These are phyloP conservation scores for Balanococcus diminutus DNA, from an alignment of 2,888 invertebrate species.

Conservation along the genomic window DNA sequence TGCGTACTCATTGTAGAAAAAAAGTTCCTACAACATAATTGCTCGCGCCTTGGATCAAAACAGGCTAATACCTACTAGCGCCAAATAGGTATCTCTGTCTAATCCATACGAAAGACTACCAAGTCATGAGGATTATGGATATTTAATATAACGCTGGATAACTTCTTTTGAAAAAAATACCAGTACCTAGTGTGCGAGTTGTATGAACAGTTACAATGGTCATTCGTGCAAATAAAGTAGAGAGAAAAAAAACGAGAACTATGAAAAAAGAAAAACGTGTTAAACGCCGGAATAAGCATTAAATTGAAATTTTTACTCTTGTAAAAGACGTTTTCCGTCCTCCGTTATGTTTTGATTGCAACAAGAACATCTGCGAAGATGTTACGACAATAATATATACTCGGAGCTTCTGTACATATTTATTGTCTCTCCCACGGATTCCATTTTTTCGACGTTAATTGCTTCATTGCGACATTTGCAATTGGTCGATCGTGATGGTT, in stretches of 20 bases:
- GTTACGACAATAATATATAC: background rate
- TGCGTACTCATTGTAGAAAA: background rate
- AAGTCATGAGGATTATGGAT: constrained; percentile 1
- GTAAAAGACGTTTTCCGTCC: background rate
- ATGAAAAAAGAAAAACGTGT: constrained; percentile 11
- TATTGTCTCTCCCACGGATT: constrained; percentile 27
- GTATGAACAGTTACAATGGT: constrained; percentile 1
- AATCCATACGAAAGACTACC: background rate
- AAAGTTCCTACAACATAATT: background rate
- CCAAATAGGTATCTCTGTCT: background rate
- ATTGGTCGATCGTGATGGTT: background rate
- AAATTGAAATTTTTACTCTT: constrained; percentile 6
- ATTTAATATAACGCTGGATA: background rate
- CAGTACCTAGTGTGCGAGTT: background rate
- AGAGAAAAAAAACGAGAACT: background rate
- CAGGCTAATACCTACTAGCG: no score
- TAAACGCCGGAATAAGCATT: constrained; percentile 19
- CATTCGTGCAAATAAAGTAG: constrained; percentile 12
- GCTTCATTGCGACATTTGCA: constrained; percentile 4
- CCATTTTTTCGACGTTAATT: background rate
- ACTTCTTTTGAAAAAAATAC: background rate
- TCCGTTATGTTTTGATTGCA: constrained; percentile 23
- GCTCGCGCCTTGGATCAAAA: background rate
- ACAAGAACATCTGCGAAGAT: constrained; percentile 2
- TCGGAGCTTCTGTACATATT: background rate